Evolutionary conservation across 1,140 invertebrate genomes (phyloP).

Genomic region (Contarinia nasturtii): DNA sequence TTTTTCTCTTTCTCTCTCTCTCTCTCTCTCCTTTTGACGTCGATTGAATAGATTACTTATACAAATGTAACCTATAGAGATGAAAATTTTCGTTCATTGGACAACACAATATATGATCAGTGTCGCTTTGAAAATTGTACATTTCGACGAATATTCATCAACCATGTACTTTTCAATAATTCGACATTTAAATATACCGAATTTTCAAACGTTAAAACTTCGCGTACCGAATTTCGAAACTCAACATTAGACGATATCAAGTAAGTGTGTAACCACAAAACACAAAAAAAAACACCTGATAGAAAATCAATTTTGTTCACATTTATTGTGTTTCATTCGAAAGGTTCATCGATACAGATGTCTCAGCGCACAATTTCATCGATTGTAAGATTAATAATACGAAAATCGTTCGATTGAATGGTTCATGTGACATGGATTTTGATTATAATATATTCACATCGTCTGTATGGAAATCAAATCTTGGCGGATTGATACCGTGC

Average conservation of each 20-base stretch:
- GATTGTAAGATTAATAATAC: conserved; percentile 28
- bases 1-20: no score
- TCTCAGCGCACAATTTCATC: conserved; percentile 26
- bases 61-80: conserved; percentile 26
- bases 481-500: not conserved
- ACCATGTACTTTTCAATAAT: conserved; percentile 31
- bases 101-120: conserved; percentile 6
- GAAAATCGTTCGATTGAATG: conserved; percentile 20
- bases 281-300: not conserved
- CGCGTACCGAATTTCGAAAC: conserved; percentile 30
- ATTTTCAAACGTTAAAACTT: conserved; percentile 30
- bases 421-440: conserved; percentile 19
- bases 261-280: conserved; percentile 10
- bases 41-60: not conserved
- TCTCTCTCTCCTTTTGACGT: no score
- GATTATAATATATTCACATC: conserved; percentile 20
- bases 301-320: conserved; percentile 4
- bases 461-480: not conserved
- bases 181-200: conserved; percentile 29
- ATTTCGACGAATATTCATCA: conserved; percentile 29
- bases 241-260: conserved; percentile 26
- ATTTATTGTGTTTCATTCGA: conserved; percentile 6
- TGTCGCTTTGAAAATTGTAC: conserved; percentile 13
- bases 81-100: conserved; percentile 21
- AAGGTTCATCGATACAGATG: conserved; percentile 31